A percentile compares a stretch with the other conserved stretches of the same genome.
These are phyloP conservation scores for Oryzias curvinotus DNA, from an alignment of 2,113 vertebrate genomes.

Conservation along the genomic window DNA sequence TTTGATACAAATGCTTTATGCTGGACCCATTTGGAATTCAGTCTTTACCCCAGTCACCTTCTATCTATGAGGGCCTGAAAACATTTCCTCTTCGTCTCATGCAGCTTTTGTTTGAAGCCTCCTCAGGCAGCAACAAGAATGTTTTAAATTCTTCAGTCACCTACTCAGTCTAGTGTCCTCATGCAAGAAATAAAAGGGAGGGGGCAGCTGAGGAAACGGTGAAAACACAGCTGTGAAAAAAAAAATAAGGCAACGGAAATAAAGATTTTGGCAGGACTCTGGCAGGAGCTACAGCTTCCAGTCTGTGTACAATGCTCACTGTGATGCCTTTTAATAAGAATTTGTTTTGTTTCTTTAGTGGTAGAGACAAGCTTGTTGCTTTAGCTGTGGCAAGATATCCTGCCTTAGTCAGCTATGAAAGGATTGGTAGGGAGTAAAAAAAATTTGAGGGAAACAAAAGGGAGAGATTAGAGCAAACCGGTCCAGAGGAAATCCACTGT, in stretches of 20 bases:
- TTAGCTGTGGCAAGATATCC: slow-evolving; percentile 55
- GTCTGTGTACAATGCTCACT: slow-evolving; percentile 32
- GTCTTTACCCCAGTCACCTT: slow-evolving; percentile 43
- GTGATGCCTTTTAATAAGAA: slow-evolving; percentile 49
- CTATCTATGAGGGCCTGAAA: slow-evolving; percentile 50
- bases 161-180: slow-evolving; percentile 58
- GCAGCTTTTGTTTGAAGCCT: slow-evolving; percentile 48
- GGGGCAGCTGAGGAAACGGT: slow-evolving; percentile 18
- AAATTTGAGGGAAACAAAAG: slow-evolving; percentile 51
- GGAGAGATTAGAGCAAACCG: slow-evolving; percentile 23
- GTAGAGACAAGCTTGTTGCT: slow-evolving; percentile 63
- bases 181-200: slow-evolving; percentile 27
- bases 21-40: slow-evolving; percentile 27
- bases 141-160: slow-evolving; percentile 69
- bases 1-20: slow-evolving; percentile 37
- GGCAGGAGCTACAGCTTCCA: background rate
- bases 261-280: slow-evolving; percentile 6
- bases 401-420: slow-evolving; percentile 66
- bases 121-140: slow-evolving; percentile 64
- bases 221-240: slow-evolving; percentile 21
- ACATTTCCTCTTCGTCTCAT: slow-evolving; percentile 47
- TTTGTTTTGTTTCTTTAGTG: slow-evolving; percentile 57
- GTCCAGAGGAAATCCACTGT: slow-evolving; percentile 38
- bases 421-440: slow-evolving; percentile 65
- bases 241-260: slow-evolving; percentile 8